Evolutionary conservation across 2,113 vertebrate genomes (phyloP), one percentile per base, ranked within the genome.

Genomic region (Eurypyga helias): DNA sequence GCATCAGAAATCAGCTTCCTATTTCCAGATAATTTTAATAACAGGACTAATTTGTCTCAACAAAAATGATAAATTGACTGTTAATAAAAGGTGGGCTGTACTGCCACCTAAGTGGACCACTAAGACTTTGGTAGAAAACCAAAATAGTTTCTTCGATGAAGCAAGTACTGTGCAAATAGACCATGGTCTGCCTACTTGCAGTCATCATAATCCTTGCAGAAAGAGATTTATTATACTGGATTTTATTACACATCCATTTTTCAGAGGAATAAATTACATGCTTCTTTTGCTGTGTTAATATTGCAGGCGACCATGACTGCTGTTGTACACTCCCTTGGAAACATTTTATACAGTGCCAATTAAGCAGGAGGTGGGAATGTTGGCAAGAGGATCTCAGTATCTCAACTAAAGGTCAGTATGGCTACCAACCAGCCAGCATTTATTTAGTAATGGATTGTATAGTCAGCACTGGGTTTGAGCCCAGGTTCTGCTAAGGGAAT

Each of bases 351-450:
- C 51, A 81, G 75, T 91, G 66, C 89, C 94, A 97, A 70, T 97
- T 97, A 97, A 97, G 67, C 72, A 95, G 89, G 93, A 96, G 93
- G 90, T 86, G 43, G 90, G 73, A 95, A 94, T 75, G 34, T 55
- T 96, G 96, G 93, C 89, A 96, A 70, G 64, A 87, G 76, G 57
- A 94, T 91, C 96, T 93, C 48, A 83, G 67, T 91, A 76, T 76
- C 61, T 96, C 95, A 89, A 87, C 52, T 96, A 97, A 97, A 97
- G 93, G 94, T 97, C 94, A 96, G 61, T 55, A 78, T 49, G 83
- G 33, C 83, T 97, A 90, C 88, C 66, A 93, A 88, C 64, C 70
- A 91, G 66, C 14, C 51, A 90, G 62, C 55, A 69, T 97, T 97
- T 97, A 86, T 90, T 93, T 81, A 94, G 81, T 64, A 93, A 67